Conservation (phyloP, 2,113 vertebrate genomes). For the Bubo scandiacus region DNA sequence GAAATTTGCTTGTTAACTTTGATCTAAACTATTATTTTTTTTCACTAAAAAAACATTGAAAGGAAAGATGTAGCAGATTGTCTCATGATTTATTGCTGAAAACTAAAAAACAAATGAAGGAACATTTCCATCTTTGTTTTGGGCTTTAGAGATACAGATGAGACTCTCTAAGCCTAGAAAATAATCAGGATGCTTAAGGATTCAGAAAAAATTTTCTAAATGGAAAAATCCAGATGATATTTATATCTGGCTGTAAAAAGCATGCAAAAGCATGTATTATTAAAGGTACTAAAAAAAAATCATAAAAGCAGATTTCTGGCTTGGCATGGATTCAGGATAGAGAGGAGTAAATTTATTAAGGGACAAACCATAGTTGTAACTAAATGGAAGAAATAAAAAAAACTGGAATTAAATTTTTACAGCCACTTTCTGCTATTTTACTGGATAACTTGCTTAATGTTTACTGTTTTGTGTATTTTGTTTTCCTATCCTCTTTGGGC, state of each 20-base stretch:
- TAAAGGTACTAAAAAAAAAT: not conserved
- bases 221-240: not conserved
- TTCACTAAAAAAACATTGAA: not conserved
- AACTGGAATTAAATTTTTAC: not conserved
- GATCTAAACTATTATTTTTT: not conserved
- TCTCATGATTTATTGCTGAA: not conserved
- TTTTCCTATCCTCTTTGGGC: not conserved
- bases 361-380: not conserved
- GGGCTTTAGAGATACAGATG: not conserved
- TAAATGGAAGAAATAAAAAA: not conserved
- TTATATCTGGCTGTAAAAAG: not conserved
- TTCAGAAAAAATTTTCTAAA: not conserved
- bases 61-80: not conserved
- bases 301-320: not conserved
- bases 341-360: not conserved
- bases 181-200: not conserved
- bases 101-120: not conserved
- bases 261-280: not conserved
- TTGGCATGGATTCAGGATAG: not conserved
- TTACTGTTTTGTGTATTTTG: not conserved
- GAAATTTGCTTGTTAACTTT: not conserved
- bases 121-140: not conserved
- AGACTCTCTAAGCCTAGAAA: not conserved
- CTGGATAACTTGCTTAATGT: not conserved
- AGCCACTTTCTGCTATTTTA: not conserved